phyloP scores from a whole-genome alignment of 2,888 invertebrate genomes.

The Neria commutata region DNA sequence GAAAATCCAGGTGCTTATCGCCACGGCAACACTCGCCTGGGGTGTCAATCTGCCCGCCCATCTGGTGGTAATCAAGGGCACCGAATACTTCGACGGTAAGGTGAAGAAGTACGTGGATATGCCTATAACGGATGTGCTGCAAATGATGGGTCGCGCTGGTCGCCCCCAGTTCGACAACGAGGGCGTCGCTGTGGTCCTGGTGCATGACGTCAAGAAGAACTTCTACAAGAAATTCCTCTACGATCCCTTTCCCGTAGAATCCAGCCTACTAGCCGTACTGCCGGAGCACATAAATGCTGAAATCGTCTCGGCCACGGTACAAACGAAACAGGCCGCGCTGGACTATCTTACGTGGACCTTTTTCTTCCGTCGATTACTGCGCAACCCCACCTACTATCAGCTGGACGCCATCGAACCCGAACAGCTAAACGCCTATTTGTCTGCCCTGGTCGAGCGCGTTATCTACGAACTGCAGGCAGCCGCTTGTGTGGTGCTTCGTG shows the following conservation, averaged over 20 bases:
- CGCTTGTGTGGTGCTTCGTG: slow-evolving; percentile 80
- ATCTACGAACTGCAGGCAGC: slow-evolving; percentile 75
- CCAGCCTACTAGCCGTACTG: slow-evolving; percentile 86
- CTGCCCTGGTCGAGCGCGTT: slow-evolving; percentile 79
- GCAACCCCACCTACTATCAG: slow-evolving; percentile 92
- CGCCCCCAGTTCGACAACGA: slow-evolving; percentile 95
- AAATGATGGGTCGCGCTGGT: slow-evolving; percentile 99
- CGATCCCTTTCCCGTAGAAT: slow-evolving; percentile 99
- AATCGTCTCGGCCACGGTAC: slow-evolving; percentile 93
- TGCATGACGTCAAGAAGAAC: slow-evolving; percentile 97
- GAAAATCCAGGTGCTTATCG: slow-evolving; percentile 95
- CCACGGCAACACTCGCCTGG: slow-evolving; percentile 98
- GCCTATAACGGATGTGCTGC: slow-evolving; percentile 98
- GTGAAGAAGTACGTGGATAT: slow-evolving; percentile 96
- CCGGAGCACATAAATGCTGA: slow-evolving; percentile 99
- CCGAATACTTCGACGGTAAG: slow-evolving; percentile 98
- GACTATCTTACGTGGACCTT: slow-evolving; percentile 99
- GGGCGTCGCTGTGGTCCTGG: slow-evolving; percentile 84
- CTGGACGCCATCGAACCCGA: slow-evolving; percentile 74
- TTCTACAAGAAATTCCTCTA: slow-evolving; percentile 99
- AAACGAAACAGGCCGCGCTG: slow-evolving; percentile 87
- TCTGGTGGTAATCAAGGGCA: slow-evolving; percentile 97
- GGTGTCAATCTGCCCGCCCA: slow-evolving; percentile 99
- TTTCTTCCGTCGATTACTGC: slow-evolving; percentile 89
- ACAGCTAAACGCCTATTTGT: slow-evolving; percentile 77